Evolutionary conservation across 2,797 vertebrate species (phyloP).

Genomic region (Hemitrygon akajei): DNA sequence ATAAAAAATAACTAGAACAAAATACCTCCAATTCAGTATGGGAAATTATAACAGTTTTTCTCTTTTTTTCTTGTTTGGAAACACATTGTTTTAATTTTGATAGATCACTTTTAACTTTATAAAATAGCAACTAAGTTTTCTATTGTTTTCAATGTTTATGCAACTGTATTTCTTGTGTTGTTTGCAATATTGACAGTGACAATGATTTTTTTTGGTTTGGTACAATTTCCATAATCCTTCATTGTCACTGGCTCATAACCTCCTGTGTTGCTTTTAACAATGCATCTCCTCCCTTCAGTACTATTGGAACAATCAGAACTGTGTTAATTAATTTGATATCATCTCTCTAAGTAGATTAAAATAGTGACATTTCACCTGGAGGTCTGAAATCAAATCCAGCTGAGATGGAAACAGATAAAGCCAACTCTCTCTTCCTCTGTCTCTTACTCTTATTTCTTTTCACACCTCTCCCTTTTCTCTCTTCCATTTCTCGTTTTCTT

Average conservation of each 20-base stretch:
- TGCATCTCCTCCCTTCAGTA: not conserved
- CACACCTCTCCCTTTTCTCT: too few species aligned
- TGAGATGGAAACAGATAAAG: not conserved
- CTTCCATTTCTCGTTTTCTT: too few species aligned
- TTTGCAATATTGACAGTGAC: not conserved
- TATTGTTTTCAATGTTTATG: not conserved
- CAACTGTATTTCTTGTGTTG: not conserved
- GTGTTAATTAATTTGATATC: slow-evolving; percentile 14
- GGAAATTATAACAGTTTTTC: not conserved
- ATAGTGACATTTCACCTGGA: not conserved
- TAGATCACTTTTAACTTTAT: not conserved
- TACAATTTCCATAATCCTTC: not conserved
- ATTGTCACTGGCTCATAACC: not conserved
- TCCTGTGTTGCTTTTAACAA: not conserved
- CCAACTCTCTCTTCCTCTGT: not conserved
- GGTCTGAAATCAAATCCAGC: not conserved
- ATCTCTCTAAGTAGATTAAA: slow-evolving; percentile 3
- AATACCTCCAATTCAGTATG: not conserved
- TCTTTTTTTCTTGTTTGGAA: not conserved
- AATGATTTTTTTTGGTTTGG: not conserved
- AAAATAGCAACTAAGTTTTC: not conserved
- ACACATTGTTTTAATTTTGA: not conserved
- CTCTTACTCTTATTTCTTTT: not conserved
- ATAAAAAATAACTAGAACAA: not conserved
- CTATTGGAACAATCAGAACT: not conserved